Percentiles rank a stretch among this genome's conserved stretches.
Conservation (phyloP, 2,113 vertebrate species). For the Perca flavescens region DNA sequence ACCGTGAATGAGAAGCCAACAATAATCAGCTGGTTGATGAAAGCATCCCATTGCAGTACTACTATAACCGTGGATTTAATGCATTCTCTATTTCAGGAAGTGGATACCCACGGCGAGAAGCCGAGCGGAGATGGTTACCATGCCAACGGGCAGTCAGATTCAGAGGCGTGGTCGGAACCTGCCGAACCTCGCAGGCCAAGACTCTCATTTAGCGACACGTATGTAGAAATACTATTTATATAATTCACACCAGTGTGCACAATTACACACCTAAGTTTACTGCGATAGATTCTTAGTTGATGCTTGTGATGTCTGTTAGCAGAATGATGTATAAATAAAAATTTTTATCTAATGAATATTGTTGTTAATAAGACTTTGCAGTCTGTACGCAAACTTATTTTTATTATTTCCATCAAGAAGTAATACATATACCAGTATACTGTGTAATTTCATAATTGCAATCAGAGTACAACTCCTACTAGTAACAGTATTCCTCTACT, state of each 20-base stretch:
- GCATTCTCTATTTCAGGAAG: constrained; percentile 80
- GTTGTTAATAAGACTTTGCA: not conserved
- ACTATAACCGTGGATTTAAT: not conserved
- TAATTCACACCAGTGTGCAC: not conserved
- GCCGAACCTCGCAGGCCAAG: constrained; percentile 89
- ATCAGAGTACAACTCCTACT: too few species aligned
- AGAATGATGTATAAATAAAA: not conserved
- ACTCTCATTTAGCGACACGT: constrained; percentile 94
- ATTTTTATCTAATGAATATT: not conserved
- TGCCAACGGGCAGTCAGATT: constrained; percentile 89
- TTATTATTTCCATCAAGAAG: too few species aligned
- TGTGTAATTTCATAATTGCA: too few species aligned
- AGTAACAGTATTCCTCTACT: too few species aligned
- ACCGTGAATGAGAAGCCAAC: not conserved
- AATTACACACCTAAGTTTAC: not conserved
- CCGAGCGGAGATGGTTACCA: constrained; percentile 84
- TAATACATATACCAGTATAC: too few species aligned
- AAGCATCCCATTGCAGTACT: not conserved
- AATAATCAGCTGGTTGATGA: constrained; percentile 2
- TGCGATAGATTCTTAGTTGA: not conserved
- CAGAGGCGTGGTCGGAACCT: constrained; percentile 89
- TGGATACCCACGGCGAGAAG: constrained; percentile 84
- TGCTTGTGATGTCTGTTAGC: not conserved
- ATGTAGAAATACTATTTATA: constrained; percentile 71
- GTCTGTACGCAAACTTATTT: not conserved